phyloP scores from a whole-genome alignment of 2,113 vertebrate genomes.

The Spilogale gracilis region DNA sequence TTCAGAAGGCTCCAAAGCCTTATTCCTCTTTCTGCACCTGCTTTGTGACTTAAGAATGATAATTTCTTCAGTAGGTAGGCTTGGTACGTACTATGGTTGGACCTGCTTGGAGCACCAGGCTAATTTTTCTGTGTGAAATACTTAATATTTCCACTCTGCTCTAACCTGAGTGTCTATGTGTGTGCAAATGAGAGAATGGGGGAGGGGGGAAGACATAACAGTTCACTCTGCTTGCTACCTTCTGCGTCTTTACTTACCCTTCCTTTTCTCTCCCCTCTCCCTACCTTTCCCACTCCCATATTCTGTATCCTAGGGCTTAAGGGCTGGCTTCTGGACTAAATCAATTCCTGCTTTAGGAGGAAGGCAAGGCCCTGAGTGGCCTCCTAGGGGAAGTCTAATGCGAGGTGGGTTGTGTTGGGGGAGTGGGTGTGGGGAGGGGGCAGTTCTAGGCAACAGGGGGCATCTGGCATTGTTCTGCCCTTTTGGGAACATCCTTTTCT shows the following conservation, averaged over 20 bases:
- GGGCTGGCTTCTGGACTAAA: conserved; percentile 23
- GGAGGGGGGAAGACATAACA: background rate
- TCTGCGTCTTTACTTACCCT: background rate
- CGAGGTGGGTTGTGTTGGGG: background rate
- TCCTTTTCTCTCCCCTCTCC: background rate
- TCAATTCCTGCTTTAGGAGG: conserved; percentile 50
- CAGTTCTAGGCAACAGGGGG: background rate
- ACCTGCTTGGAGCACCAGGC: background rate
- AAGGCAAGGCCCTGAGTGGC: background rate
- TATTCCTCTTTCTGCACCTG: background rate
- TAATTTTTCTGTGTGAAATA: background rate
- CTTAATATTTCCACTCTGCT: background rate
- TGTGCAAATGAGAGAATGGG: background rate
- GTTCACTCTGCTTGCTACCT: background rate
- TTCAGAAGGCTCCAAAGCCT: background rate
- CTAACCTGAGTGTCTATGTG: background rate
- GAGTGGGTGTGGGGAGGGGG: background rate
- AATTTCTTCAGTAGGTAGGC: background rate
- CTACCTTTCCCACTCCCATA: background rate
- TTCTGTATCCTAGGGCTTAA: background rate
- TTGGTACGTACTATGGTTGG: background rate
- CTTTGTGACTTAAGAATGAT: background rate
- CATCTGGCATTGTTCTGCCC: background rate
- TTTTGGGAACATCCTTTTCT: background rate
- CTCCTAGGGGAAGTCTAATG: background rate